phyloP scores from a whole-genome alignment of 2,888 invertebrate species.

The Cantharis rustica region DNA sequence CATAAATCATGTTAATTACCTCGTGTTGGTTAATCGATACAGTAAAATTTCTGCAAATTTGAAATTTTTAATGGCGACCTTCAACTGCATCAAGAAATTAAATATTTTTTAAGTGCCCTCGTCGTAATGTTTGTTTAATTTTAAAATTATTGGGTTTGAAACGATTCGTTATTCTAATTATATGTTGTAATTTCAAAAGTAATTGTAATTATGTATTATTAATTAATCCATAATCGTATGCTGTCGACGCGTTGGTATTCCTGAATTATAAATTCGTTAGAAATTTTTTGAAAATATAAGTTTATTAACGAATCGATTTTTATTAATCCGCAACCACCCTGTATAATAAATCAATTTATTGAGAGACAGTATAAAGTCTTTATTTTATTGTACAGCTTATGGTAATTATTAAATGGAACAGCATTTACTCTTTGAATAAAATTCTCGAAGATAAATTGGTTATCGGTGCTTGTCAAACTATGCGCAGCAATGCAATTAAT shows the following conservation, averaged over 20 bases:
- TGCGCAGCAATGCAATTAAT: conserved; percentile 41
- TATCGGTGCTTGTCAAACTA: conserved; percentile 38
- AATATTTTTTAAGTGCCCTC: neutral
- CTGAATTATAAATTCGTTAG: neutral
- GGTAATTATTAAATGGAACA: neutral
- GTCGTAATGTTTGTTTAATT: neutral
- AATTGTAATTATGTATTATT: neutral
- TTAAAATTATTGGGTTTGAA: neutral
- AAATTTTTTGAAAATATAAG: no score
- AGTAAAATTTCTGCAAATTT: neutral
- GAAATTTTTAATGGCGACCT: neutral
- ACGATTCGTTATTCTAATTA: neutral
- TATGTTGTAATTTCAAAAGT: neutral
- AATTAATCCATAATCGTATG: neutral
- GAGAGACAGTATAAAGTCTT: neutral
- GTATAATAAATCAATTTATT: neutral
- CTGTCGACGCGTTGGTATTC: neutral
- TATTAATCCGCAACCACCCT: neutral
- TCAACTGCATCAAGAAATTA: neutral
- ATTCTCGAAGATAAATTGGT: conserved; percentile 35
- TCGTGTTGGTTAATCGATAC: neutral
- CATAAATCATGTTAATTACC: neutral
- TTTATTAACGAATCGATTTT: no score
- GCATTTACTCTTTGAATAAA: conserved; percentile 4
- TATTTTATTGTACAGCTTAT: conserved; percentile 5